Base-by-base conservation (phyloP, 2,888 invertebrate genomes). In the Apamea anceps region DNA sequence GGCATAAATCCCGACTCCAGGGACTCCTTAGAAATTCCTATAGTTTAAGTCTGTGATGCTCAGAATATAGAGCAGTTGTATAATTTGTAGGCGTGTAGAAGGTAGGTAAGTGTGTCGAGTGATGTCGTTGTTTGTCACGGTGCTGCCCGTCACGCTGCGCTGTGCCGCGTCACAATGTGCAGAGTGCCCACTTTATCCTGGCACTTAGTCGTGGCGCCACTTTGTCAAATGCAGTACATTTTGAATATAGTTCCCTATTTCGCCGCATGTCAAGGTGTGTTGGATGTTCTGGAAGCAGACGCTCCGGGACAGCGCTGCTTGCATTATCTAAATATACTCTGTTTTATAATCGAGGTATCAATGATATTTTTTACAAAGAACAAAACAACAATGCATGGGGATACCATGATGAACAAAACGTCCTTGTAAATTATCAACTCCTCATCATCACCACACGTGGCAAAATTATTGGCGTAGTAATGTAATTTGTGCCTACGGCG, bases 121-220 rank as follows among this genome's bases (percentile, higher is more conserved):
- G 91, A 85, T 90, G 90, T 89, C 82, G 92, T 92, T 91, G 92
- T 91, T 90, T 87, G 92, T 92, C 93, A 92, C 92, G 93, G 90
- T 91, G 81, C 62, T 83, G 77, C 66, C 82, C 89, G 95, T 95
- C 94, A 95, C 93, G 95, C 94, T 94, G 93, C 93, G 88, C 90
- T 89, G 91, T 84, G 90, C 76, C 89, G 90, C 91, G 91, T 91
- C 91, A 92, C 90, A 87, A 88, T 86, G 80, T 76, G 73, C 87
- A 48, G 67, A 51, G 15, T 70, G 63, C 25, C 77, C 77, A 75
- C 63, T 63, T 37, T 71, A 72, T 72, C 73, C 25, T 86, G 86
- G n/a, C 54, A 57, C 62, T 37, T n/a, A 13, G 45, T 1, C 3
- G 63, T 67, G 78, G 73, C 71, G 37, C 66, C 57, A 54, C 54